Evolutionary conservation across 2,888 invertebrate genomes (phyloP).

Genomic region (Pandemis corylana): DNA sequence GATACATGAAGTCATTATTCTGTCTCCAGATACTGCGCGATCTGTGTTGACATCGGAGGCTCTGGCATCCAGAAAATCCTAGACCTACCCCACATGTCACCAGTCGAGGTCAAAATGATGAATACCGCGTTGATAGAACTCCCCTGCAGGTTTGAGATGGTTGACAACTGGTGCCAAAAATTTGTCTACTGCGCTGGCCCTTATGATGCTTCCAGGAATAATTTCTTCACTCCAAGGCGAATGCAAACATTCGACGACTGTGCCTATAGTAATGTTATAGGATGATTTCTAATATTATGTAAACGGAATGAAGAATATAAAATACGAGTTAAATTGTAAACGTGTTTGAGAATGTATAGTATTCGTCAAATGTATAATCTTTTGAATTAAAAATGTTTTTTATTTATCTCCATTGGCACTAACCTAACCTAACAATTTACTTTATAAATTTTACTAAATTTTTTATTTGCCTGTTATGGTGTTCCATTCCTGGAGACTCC

Average conservation of each 20-base stretch:
- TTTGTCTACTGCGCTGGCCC: conserved; percentile 57
- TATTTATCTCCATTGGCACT: background rate
- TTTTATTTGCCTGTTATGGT: no score
- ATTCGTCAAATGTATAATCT: background rate
- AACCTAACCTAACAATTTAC: no score
- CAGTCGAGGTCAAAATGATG: conserved; percentile 66
- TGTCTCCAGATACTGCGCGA: conserved; percentile 75
- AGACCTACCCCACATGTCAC: conserved; percentile 78
- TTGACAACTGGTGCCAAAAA: conserved; percentile 66
- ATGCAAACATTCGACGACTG: conserved; percentile 65
- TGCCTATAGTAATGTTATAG: conserved; percentile 55
- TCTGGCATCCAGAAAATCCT: conserved; percentile 76
- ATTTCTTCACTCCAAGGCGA: conserved; percentile 59
- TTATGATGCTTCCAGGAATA: conserved; percentile 55
- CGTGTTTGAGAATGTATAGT: background rate
- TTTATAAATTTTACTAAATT: no score
- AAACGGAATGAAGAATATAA: background rate
- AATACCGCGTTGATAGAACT: conserved; percentile 72
- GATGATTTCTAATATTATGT: background rate
- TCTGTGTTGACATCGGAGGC: conserved; percentile 73
- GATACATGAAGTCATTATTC: conserved; percentile 54
- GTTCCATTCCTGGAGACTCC: no score
- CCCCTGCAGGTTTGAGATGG: conserved; percentile 52
- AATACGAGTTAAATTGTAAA: conserved; percentile 1
- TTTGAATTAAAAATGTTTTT: background rate